Evolutionary conservation across 2,113 vertebrate species (phyloP).

Genomic region (Tangachromis dhanisi): DNA sequence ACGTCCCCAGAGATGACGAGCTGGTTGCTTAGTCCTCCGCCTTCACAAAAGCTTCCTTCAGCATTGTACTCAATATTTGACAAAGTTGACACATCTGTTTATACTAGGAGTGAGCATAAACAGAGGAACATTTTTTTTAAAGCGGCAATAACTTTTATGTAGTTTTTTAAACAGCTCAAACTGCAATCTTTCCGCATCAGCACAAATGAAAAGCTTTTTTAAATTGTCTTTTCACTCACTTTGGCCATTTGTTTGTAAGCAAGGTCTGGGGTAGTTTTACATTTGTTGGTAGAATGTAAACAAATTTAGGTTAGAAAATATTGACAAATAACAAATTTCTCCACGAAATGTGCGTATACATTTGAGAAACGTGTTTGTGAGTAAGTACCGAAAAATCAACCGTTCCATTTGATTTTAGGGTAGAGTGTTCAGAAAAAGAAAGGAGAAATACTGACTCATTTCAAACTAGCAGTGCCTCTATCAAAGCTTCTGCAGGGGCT

Average conservation of each 20-base stretch:
- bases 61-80: slow-evolving; percentile 36
- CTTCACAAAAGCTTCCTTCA: slow-evolving; percentile 48
- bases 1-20: slow-evolving; percentile 47
- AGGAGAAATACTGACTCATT: background rate
- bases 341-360: background rate
- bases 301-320: background rate
- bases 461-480: background rate
- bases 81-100: slow-evolving; percentile 37
- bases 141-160: background rate
- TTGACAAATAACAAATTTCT: background rate
- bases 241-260: background rate
- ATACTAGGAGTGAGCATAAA: background rate
- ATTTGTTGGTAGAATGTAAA: background rate
- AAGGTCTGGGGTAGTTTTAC: background rate
- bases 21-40: slow-evolving; percentile 16
- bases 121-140: background rate
- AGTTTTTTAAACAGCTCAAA: background rate
- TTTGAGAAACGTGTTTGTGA: background rate
- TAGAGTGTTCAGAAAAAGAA: background rate
- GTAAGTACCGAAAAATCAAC: too few relatives aligned
- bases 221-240: accelerated
- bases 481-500: background rate
- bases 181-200: background rate
- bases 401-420: background rate
- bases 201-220: background rate